Evolutionary conservation across 1,140 invertebrate species (phyloP), one percentile per base, ranked within the genome.

Genomic region (Cryptotermes secundus): DNA sequence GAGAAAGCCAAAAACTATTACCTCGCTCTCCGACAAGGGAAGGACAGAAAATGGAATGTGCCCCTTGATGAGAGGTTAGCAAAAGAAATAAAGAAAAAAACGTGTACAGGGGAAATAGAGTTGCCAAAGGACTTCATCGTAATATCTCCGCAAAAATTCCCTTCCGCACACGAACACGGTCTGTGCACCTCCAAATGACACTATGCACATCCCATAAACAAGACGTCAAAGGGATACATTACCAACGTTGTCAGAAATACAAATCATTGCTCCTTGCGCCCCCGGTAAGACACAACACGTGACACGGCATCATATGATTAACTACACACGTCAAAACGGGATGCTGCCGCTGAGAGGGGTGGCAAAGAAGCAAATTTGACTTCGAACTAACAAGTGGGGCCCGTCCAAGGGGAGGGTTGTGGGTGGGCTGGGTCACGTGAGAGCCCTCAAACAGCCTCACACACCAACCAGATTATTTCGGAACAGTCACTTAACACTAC

Each of bases 51-150:
- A 72, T 72, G 59, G 59, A 72, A 72, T 72, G 26, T 31, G 31
- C 59, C 59, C 59, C 59, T 72, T 72, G 59, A 72, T 72, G 59
- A 72, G 59, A 31, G 59, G 59, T 72, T 72, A 72, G n/a, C 59
- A 72, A 72, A 72, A 31, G n/a, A 72, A n/a, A n/a, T n/a, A n/a
- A 59, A 59, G 26, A 72, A 31, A 72, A 65, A 65, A 65, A 31
- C 4, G 7, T 31, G 59, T 31, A 72, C 59, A 72, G 26, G 59
- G 59, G 59, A 59, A 59, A 59, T 59, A 59, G 24, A 2, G 59
- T n/a, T 72, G 26, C 59, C 31, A 2, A n/a, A 72, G 59, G 31
- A 72, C 7, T 59, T 59, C 59, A 72, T 72, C 9, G 59, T 7
- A 72, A n/a, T 14, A 72, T 72, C 59, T 72, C 59, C 59, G 59